phyloP scores from a whole-genome alignment of 1,140 invertebrate species.

The Medauroidea extradentata region DNA sequence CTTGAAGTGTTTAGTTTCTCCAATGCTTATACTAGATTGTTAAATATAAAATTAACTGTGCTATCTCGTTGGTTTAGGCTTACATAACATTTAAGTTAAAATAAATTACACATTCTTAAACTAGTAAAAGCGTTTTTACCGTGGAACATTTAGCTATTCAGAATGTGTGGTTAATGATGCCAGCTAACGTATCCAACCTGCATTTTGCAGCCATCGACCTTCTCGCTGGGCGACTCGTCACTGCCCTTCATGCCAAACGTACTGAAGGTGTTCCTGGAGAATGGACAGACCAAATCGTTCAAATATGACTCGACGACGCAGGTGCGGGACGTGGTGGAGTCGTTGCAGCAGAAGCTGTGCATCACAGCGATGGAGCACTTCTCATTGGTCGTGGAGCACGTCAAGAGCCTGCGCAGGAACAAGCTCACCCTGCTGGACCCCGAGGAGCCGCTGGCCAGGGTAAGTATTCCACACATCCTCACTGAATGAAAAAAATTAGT shows the following conservation, averaged over 20 bases:
- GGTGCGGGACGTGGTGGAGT: conserved; percentile 80
- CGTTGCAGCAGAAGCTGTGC: conserved; percentile 79
- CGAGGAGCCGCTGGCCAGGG: conserved; percentile 76
- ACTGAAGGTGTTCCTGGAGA: conserved; percentile 88
- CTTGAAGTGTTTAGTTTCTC: too few species aligned
- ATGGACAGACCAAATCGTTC: conserved; percentile 94
- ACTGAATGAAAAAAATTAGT: too few species aligned
- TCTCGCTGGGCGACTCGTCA: conserved; percentile 71
- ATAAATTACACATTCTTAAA: too few species aligned
- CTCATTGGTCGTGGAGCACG: conserved; percentile 83
- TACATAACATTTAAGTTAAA: too few species aligned
- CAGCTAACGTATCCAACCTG: neutral
- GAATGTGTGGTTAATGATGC: too few species aligned
- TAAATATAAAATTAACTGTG: too few species aligned
- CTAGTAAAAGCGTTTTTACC: too few species aligned
- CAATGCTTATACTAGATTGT: too few species aligned
- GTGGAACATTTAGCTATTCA: too few species aligned
- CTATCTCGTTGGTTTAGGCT: too few species aligned
- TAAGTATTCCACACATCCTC: conserved; percentile 47
- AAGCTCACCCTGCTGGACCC: conserved; percentile 80
- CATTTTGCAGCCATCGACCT: conserved; percentile 60
- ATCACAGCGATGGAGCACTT: conserved; percentile 78
- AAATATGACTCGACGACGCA: conserved; percentile 89
- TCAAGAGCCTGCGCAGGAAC: conserved; percentile 77
- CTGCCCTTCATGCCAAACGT: conserved; percentile 89